phyloP scores from a whole-genome alignment of 2,797 vertebrate genomes.

The Sciaenops ocellatus region DNA sequence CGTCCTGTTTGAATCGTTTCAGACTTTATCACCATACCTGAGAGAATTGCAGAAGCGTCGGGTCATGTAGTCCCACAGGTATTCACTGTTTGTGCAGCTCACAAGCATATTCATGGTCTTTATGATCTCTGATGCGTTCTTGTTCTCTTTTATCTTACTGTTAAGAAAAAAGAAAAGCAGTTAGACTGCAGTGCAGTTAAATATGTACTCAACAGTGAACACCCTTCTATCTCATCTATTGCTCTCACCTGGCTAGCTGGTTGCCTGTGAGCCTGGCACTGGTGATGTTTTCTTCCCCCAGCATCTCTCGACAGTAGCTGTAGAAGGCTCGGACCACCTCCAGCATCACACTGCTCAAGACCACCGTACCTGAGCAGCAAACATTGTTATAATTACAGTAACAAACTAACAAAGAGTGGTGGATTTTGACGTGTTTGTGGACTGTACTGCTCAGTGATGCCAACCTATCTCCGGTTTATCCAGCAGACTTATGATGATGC shows the following conservation, averaged over 20 bases:
- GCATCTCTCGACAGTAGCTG: slow-evolving; percentile 89
- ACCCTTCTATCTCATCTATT: neutral
- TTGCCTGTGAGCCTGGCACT: slow-evolving; percentile 89
- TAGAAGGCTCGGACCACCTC: slow-evolving; percentile 96
- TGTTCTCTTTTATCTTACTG: slow-evolving; percentile 96
- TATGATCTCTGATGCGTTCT: slow-evolving; percentile 94
- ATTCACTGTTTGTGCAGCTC: slow-evolving; percentile 93
- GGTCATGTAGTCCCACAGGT: slow-evolving; percentile 97
- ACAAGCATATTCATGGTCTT: slow-evolving; percentile 95
- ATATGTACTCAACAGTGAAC: neutral
- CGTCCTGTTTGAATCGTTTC: too few relatives aligned
- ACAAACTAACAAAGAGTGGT: neutral
- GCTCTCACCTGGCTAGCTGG: slow-evolving; percentile 87
- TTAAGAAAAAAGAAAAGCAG: slow-evolving; percentile 16
- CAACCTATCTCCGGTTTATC: slow-evolving; percentile 98
- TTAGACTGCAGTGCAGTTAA: neutral
- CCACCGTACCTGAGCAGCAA: slow-evolving; percentile 87
- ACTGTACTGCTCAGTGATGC: neutral
- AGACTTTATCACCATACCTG: slow-evolving; percentile 80
- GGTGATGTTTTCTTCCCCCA: slow-evolving; percentile 86
- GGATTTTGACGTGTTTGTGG: neutral
- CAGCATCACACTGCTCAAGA: slow-evolving; percentile 91
- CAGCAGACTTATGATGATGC: slow-evolving; percentile 94
- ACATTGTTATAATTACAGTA: neutral
- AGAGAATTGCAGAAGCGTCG: slow-evolving; percentile 90